These are phyloP conservation scores for Phymanthus crucifer DNA, from an alignment of 92 coral and sea anemone species.

Conservation along the genomic window DNA sequence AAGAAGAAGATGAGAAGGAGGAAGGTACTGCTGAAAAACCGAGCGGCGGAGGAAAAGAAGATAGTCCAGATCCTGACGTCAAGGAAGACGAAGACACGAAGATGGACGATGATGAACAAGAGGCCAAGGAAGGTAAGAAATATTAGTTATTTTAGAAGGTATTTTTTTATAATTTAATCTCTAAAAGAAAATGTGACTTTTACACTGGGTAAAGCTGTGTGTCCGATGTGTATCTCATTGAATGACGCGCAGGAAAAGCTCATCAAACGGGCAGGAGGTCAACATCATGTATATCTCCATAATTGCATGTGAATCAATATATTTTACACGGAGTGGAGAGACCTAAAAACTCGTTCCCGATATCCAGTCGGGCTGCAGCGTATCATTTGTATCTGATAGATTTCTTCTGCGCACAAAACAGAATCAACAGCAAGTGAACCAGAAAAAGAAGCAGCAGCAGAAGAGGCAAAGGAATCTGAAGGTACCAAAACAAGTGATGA, in stretches of 20 bases:
- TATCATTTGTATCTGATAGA: background rate
- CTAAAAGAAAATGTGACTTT: too few species aligned
- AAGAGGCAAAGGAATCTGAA: background rate
- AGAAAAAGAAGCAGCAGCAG: background rate
- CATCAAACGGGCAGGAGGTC: too few species aligned
- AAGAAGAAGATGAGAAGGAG: background rate
- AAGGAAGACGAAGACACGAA: background rate
- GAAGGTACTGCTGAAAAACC: background rate
- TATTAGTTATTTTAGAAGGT: background rate
- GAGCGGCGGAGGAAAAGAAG: background rate
- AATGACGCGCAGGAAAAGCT: too few species aligned
- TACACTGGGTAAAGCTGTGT: too few species aligned
- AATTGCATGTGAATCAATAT: too few species aligned
- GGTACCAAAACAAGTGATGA: background rate
- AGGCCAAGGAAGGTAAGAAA: background rate
- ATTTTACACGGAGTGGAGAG: too few species aligned
- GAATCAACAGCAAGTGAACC: background rate
- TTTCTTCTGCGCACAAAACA: background rate
- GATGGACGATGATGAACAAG: background rate
- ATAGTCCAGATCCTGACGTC: background rate
- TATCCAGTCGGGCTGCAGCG: too few species aligned
- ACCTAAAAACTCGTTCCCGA: too few species aligned
- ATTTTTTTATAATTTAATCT: too few species aligned
- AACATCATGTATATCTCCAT: too few species aligned
- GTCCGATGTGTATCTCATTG: too few species aligned